phyloP scores from a whole-genome alignment of 2,113 vertebrate species.

The Sylvia atricapilla region DNA sequence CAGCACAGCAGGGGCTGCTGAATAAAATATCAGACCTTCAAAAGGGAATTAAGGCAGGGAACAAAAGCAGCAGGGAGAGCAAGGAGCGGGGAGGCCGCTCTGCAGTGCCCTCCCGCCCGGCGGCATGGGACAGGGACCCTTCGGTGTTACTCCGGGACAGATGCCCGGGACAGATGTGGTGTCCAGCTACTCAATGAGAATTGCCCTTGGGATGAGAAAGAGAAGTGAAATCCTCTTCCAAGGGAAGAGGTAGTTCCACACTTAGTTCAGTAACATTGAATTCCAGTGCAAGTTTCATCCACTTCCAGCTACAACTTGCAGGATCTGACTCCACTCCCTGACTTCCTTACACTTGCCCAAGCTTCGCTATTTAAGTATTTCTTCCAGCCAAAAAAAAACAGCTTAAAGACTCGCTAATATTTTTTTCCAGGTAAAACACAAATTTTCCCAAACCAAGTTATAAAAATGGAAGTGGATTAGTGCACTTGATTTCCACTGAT shows the following conservation, averaged over 20 bases:
- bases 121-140: neutral
- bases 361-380: neutral
- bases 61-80: constrained; percentile 60
- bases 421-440: neutral
- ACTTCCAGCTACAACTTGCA: neutral
- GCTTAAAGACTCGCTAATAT: neutral
- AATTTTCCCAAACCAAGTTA: neutral
- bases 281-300: neutral
- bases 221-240: neutral
- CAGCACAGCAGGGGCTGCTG: constrained; percentile 73
- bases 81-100: constrained; percentile 1
- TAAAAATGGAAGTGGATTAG: neutral
- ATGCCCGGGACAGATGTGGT: neutral
- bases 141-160: neutral
- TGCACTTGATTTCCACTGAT: neutral
- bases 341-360: neutral
- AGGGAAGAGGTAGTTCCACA: neutral
- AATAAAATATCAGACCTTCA: constrained; percentile 81
- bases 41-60: constrained; percentile 73
- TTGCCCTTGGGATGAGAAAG: neutral
- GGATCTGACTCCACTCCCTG: neutral
- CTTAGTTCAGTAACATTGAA: neutral
- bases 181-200: neutral
- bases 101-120: neutral
- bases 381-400: neutral